Evolutionary conservation across 64 coral and sea anemone genomes (phyloP).

Genomic region (Cladopsammia gracilis): DNA sequence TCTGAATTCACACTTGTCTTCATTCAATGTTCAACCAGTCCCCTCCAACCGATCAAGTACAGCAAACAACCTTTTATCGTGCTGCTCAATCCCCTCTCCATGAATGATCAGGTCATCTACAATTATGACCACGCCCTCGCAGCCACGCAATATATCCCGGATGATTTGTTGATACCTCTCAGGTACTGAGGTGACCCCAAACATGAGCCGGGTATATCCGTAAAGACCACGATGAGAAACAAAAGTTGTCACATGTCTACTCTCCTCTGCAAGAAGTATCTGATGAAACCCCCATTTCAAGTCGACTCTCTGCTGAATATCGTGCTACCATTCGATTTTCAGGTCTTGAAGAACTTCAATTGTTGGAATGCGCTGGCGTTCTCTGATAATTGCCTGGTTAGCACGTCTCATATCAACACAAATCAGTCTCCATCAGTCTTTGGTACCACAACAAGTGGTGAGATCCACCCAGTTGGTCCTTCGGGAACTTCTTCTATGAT

Average conservation of each 20-base stretch:
- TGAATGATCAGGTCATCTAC: neutral
- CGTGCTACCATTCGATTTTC: neutral
- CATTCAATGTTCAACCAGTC: neutral
- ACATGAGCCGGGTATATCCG: neutral
- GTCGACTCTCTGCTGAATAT: neutral
- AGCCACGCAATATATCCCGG: neutral
- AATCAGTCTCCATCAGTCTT: too few relatives aligned
- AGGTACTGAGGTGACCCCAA: neutral
- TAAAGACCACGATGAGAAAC: neutral
- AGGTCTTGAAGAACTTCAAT: too few relatives aligned
- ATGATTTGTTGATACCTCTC: slow-evolving; percentile 5
- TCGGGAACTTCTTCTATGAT: neutral
- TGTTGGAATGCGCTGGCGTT: neutral
- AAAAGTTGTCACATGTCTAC: neutral
- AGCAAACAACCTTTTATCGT: neutral
- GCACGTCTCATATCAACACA: too few relatives aligned
- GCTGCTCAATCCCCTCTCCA: neutral
- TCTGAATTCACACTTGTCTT: neutral
- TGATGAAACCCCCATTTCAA: neutral
- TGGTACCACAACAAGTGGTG: too few relatives aligned
- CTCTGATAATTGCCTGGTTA: neutral
- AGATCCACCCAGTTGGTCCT: neutral
- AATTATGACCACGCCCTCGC: neutral
- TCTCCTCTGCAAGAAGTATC: neutral
- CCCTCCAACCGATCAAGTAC: neutral